These are phyloP conservation scores for Amorpha juglandis DNA, from an alignment of 2,888 invertebrate species.

Conservation along the genomic window DNA sequence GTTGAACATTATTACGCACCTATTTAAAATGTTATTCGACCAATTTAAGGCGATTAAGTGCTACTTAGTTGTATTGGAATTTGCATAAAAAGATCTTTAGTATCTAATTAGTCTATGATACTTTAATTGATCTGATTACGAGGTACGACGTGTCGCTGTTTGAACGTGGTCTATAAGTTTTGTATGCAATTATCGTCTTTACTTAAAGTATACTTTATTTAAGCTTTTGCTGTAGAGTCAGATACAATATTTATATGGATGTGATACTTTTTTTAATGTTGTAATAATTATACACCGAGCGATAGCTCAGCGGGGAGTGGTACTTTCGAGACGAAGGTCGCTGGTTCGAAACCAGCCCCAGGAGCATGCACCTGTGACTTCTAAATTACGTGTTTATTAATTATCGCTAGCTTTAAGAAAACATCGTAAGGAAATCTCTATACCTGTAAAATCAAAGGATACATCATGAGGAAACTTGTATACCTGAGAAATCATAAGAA, in stretches of 20 bases:
- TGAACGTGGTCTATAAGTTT: not conserved
- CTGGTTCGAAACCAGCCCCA: no score
- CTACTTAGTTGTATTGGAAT: slow-evolving; percentile 22
- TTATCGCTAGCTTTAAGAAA: no score
- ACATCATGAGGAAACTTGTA: no score
- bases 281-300: no score
- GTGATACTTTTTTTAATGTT: not conserved
- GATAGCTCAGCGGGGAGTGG: no score
- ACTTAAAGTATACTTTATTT: not conserved
- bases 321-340: no score
- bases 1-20: not conserved
- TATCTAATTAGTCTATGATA: slow-evolving; percentile 24
- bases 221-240: not conserved
- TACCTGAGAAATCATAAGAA: no score
- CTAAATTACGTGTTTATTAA: no score
- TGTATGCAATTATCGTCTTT: slow-evolving; percentile 1
- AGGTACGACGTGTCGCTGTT: not conserved
- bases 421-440: no score
- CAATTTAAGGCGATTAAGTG: not conserved
- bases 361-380: no score
- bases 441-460: no score
- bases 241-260: not conserved
- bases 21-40: not conserved
- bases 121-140: slow-evolving; percentile 26
- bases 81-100: slow-evolving; percentile 26